Conservation (phyloP, 2,888 invertebrate genomes). For the Melipona bicolor region DNA sequence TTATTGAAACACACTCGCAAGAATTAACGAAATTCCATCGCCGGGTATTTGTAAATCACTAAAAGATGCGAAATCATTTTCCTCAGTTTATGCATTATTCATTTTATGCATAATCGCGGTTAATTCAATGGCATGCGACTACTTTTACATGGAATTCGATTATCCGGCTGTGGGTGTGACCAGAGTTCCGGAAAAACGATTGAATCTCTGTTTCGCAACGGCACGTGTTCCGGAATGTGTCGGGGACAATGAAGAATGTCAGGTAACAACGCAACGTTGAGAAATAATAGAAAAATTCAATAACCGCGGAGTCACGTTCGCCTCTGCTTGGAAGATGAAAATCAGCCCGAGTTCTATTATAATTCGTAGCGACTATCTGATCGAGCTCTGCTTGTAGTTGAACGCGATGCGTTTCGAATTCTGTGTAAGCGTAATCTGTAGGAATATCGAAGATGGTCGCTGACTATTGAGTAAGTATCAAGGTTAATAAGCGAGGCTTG, state of each 20-base stretch:
- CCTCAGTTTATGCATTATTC: constrained; percentile 21
- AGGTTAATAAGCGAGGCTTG: neutral
- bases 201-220: constrained; percentile 2
- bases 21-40: neutral
- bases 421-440: neutral
- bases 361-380: neutral
- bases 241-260: neutral
- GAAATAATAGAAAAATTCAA: neutral
- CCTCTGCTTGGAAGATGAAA: neutral
- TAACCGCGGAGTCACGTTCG: neutral
- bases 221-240: neutral
- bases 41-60: neutral
- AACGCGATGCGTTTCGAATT: neutral
- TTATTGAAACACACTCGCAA: neutral
- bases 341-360: neutral
- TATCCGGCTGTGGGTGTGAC: neutral
- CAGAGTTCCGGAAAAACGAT: neutral
- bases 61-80: constrained; percentile 8
- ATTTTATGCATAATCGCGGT: neutral
- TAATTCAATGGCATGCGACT: neutral
- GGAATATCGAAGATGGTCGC: neutral
- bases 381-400: accelerated
- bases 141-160: constrained; percentile 33
- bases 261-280: neutral
- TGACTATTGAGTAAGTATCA: neutral